A percentile compares a stretch with the other conserved stretches of the same genome.
phyloP scores from a whole-genome alignment of 2,797 vertebrate species.

The Heteromormyrus szaboi region DNA sequence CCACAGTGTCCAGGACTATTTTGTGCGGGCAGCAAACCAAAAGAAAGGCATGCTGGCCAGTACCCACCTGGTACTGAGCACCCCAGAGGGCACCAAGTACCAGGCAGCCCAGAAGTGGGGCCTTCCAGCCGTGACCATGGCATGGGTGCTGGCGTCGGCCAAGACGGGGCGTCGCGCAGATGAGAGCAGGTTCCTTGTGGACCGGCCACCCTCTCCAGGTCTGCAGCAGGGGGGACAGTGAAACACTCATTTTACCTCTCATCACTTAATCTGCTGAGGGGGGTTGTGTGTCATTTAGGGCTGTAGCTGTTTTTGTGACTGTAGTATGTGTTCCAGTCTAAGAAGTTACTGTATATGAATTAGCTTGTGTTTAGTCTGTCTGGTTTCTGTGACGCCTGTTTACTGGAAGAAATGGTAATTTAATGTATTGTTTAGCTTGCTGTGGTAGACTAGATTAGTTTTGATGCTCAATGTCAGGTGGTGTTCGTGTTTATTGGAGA shows the following conservation, averaged over 20 bases:
- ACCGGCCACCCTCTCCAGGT: slow-evolving; percentile 70
- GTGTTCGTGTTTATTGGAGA: neutral
- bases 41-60: slow-evolving; percentile 91
- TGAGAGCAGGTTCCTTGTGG: slow-evolving; percentile 75
- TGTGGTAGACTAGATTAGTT: neutral
- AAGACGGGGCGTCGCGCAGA: slow-evolving; percentile 67
- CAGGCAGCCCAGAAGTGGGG: slow-evolving; percentile 91
- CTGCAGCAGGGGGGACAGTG: neutral
- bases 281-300: neutral
- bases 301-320: neutral
- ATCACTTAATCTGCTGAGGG: neutral
- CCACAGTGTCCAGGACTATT: slow-evolving; percentile 88
- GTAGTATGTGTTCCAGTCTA: neutral
- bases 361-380: neutral
- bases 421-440: neutral
- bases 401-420: neutral
- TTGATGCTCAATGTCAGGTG: neutral
- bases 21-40: slow-evolving; percentile 80
- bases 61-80: slow-evolving; percentile 82
- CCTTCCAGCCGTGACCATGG: slow-evolving; percentile 78
- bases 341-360: neutral
- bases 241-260: neutral
- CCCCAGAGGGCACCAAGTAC: slow-evolving; percentile 84
- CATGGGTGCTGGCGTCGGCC: slow-evolving; percentile 85
- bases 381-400: neutral